Percentiles rank a stretch among this genome's conserved stretches.
phyloP scores from a whole-genome alignment of 2,888 invertebrate species.

The Heteromyza rotundicornis region DNA sequence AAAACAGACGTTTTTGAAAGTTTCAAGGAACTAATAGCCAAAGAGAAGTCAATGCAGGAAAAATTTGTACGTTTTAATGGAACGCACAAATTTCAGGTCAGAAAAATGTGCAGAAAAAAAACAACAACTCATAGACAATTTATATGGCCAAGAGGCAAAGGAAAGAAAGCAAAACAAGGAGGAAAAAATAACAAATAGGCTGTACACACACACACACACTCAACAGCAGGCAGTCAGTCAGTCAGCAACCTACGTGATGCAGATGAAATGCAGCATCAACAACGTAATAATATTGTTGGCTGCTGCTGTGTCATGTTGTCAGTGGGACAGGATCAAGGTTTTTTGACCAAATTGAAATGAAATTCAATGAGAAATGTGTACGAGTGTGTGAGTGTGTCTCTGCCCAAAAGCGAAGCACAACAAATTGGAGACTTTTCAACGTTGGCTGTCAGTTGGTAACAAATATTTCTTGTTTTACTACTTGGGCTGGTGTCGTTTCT shows the following conservation, averaged over 20 bases:
- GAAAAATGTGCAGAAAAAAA: neutral
- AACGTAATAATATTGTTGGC: slow-evolving; percentile 14
- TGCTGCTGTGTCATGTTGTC: neutral
- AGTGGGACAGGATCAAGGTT: slow-evolving; percentile 12
- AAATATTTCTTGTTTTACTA: slow-evolving; percentile 10
- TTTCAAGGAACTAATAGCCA: neutral
- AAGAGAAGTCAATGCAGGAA: neutral
- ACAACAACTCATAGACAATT: neutral
- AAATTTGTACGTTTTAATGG: neutral
- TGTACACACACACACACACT: too few relatives aligned
- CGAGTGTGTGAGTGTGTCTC: neutral
- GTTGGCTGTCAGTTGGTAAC: slow-evolving; percentile 1
- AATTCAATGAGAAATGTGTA: neutral
- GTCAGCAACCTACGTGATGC: neutral
- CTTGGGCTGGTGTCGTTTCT: neutral
- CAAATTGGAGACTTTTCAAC: neutral
- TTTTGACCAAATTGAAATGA: slow-evolving; percentile 16
- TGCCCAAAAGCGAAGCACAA: neutral
- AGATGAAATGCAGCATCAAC: slow-evolving; percentile 1
- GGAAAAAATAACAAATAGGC: too few relatives aligned
- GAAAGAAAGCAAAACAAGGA: neutral
- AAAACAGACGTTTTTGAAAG: slow-evolving; percentile 1
- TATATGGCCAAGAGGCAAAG: neutral
- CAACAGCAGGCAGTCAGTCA: neutral
- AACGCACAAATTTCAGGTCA: neutral